Conservation (phyloP, 1,140 invertebrate species). For the Acromyrmex charruanus region DNA sequence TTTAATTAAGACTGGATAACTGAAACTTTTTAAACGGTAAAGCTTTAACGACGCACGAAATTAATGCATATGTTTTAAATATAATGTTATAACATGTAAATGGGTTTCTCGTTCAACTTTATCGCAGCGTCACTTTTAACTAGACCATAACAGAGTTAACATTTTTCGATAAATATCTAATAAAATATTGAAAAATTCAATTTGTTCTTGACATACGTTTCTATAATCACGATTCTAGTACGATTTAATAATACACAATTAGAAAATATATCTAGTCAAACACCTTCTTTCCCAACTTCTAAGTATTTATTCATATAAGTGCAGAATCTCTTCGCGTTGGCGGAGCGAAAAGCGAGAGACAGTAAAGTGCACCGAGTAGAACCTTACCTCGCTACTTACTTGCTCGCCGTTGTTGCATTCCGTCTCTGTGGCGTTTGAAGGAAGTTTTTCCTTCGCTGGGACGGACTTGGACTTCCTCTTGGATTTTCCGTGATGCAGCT, state of each 20-base stretch:
- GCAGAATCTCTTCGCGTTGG: not conserved
- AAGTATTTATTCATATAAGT: constrained; percentile 25
- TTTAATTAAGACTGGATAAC: not conserved
- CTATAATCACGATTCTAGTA: not conserved
- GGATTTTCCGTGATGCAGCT: constrained; percentile 81
- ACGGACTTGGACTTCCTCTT: constrained; percentile 81
- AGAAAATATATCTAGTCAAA: not conserved
- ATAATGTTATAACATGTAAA: constrained; percentile 5
- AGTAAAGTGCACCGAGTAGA: constrained; percentile 8
- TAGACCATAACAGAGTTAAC: not conserved
- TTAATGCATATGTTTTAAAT: constrained; percentile 15
- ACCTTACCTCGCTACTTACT: constrained; percentile 69
- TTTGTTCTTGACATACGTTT: not conserved
- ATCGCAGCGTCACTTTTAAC: not conserved
- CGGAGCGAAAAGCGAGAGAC: constrained; percentile 30
- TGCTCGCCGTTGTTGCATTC: constrained; percentile 63
- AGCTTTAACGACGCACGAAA: constrained; percentile 7
- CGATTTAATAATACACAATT: not conserved
- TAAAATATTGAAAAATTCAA: not conserved
- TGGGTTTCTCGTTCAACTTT: not conserved
- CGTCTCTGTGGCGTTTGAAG: constrained; percentile 35
- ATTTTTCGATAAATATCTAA: not conserved
- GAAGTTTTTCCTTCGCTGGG: constrained; percentile 80
- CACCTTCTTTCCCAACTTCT: not conserved
- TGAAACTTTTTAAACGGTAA: constrained; percentile 8